Percentiles rank a stretch among this genome's conserved stretches.
phyloP scores from a whole-genome alignment of 2,113 vertebrate genomes.

The Phyllostomus hastatus region DNA sequence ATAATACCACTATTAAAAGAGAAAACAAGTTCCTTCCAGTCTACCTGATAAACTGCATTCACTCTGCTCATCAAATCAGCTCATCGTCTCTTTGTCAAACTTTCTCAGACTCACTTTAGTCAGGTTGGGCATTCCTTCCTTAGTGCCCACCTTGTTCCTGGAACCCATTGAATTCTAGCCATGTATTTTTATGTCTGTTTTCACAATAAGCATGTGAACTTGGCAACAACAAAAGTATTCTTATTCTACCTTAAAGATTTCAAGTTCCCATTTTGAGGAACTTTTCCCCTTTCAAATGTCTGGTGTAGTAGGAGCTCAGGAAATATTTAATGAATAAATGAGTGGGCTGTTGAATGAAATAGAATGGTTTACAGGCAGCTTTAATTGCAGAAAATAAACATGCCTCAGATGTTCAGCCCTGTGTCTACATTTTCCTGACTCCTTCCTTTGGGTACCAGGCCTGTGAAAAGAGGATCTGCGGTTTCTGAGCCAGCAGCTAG shows the following conservation, averaged over 20 bases:
- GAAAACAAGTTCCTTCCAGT: not conserved
- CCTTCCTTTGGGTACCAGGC: not conserved
- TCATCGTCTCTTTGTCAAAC: not conserved
- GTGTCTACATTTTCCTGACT: not conserved
- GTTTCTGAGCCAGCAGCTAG: not conserved
- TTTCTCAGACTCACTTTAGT: not conserved
- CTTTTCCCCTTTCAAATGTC: not conserved
- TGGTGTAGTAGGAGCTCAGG: not conserved
- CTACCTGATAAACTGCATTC: not conserved
- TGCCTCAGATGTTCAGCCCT: not conserved
- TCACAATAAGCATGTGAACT: not conserved
- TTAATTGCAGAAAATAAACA: not conserved
- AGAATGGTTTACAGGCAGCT: not conserved
- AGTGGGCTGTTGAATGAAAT: not conserved
- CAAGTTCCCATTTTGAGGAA: not conserved
- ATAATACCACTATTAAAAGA: not conserved
- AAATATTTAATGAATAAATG: slow-evolving; percentile 2
- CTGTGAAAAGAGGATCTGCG: accelerated
- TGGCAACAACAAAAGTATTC: not conserved
- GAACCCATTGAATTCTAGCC: not conserved
- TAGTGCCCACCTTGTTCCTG: not conserved
- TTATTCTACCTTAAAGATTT: not conserved
- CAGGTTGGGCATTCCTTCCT: not conserved
- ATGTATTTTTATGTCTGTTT: not conserved
- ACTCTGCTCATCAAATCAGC: not conserved